phyloP scores from a whole-genome alignment of 2,113 vertebrate species.

The Rhynchomys soricoides region DNA sequence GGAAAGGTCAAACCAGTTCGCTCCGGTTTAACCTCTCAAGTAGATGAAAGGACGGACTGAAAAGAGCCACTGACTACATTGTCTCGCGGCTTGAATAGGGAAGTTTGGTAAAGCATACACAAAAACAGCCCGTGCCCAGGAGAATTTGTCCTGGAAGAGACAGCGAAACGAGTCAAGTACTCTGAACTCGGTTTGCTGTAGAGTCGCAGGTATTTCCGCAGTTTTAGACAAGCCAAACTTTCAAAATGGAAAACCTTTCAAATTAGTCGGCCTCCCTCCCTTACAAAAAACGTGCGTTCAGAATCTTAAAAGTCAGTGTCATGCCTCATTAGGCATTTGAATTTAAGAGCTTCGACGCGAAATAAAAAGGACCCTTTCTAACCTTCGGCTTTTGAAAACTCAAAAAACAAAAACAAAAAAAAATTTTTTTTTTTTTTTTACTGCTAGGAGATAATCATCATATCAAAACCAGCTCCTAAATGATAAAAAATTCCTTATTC shows the following conservation, averaged over 20 bases:
- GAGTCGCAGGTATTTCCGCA: conserved; percentile 26
- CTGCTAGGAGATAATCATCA: not conserved
- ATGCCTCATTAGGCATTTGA: not conserved
- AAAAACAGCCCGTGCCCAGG: not conserved
- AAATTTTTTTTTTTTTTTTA: too few relatives aligned
- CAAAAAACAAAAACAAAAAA: not conserved
- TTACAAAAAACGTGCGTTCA: conserved; percentile 6
- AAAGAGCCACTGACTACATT: conserved; percentile 63
- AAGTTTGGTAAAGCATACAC: conserved; percentile 55
- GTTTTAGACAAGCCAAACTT: conserved; percentile 30
- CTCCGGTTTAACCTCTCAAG: conserved; percentile 71
- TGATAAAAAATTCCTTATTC: conserved; percentile 10
- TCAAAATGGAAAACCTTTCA: conserved; percentile 17
- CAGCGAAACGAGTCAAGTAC: conserved; percentile 37
- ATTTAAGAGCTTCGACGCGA: conserved; percentile 2
- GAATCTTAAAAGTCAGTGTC: not conserved
- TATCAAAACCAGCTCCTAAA: conserved; percentile 35
- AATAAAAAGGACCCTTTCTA: conserved; percentile 28
- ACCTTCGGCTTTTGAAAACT: not conserved
- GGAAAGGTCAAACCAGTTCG: conserved; percentile 78
- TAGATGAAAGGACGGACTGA: conserved; percentile 71
- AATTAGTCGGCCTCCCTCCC: not conserved
- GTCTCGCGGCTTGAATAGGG: conserved; percentile 59
- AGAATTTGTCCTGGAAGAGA: not conserved
- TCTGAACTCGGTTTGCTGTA: conserved; percentile 18